phyloP scores from a whole-genome alignment of 2,888 invertebrate genomes.

The Agrochola circellaris region DNA sequence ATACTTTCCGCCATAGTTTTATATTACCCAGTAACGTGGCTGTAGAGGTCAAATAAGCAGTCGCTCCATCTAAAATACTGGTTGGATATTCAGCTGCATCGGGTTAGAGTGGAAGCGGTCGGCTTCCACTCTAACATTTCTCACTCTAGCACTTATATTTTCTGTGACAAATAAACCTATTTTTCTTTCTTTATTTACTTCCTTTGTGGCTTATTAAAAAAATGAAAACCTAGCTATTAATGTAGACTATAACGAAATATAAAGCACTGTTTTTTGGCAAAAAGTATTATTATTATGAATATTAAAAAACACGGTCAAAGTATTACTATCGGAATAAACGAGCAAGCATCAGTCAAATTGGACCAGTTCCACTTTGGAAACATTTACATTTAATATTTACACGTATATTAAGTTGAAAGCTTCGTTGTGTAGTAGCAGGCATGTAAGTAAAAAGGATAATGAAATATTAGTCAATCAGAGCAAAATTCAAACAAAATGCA shows the following conservation, averaged over 20 bases:
- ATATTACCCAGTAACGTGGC: not conserved
- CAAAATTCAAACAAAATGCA: not conserved
- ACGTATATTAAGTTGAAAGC: slow-evolving; percentile 1
- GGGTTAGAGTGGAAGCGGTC: too few species aligned
- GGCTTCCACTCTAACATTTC: too few species aligned
- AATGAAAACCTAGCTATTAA: too few species aligned
- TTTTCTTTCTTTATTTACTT: too few species aligned
- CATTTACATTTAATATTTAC: slow-evolving; percentile 7
- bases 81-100: not conserved
- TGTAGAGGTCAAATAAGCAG: not conserved
- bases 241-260: too few species aligned
- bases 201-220: too few species aligned
- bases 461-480: not conserved
- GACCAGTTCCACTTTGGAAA: slow-evolving; percentile 16
- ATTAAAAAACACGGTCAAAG: slow-evolving; percentile 6
- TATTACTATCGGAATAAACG: not conserved
- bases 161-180: too few species aligned
- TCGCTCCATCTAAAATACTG: too few species aligned
- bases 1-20: too few species aligned
- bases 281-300: too few species aligned
- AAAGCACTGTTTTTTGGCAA: too few species aligned
- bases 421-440: not conserved
- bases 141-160: too few species aligned
- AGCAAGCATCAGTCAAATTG: slow-evolving; percentile 25
- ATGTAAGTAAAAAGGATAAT: not conserved